Conservation (phyloP, 2,797 vertebrate species). For the Epinephelus malabaricus region DNA sequence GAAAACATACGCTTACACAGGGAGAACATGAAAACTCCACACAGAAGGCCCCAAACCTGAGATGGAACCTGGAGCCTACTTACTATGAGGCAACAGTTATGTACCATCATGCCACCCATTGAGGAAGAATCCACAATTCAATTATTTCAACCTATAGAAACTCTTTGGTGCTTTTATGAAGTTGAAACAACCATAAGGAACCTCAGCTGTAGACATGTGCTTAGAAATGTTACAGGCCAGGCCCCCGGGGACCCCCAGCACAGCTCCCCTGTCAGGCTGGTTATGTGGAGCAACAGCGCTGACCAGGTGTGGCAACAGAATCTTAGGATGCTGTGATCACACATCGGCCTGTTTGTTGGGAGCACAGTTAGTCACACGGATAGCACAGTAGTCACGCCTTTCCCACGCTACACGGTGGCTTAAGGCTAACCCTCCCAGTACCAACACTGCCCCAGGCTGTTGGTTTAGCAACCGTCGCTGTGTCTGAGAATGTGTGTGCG, state of each 20-base stretch:
- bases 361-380: not conserved
- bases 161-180: not conserved
- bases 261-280: not conserved
- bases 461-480: slow-evolving; percentile 77
- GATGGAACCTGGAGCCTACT: no score
- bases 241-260: not conserved
- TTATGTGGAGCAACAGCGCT: not conserved
- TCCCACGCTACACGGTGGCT: slow-evolving; percentile 66
- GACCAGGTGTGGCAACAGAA: not conserved
- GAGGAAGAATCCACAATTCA: no score
- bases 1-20: no score
- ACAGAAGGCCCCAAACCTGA: no score
- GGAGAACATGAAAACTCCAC: no score
- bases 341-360: not conserved
- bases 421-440: slow-evolving; percentile 60
- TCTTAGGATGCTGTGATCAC: not conserved
- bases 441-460: slow-evolving; percentile 66
- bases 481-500: slow-evolving; percentile 76
- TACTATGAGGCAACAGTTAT: no score
- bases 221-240: not conserved
- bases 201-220: not conserved
- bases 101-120: no score
- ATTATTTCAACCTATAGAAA: no score
- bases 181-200: not conserved
- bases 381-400: slow-evolving; percentile 6